These are phyloP conservation scores for Apis laboriosa DNA, from an alignment of 1,140 invertebrate species.

Conservation along the genomic window DNA sequence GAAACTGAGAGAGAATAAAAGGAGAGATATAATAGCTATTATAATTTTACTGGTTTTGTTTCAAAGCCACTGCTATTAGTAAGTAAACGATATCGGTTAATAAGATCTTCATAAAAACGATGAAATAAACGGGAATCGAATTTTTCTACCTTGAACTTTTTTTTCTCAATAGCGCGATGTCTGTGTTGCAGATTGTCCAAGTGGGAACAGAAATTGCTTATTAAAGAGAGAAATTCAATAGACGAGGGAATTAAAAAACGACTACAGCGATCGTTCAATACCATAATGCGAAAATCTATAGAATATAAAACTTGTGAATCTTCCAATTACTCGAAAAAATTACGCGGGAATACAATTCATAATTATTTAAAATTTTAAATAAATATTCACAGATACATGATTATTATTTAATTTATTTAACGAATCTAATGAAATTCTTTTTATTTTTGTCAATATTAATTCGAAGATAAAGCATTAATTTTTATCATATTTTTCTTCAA, in stretches of 20 bases:
- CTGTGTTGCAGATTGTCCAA: neutral
- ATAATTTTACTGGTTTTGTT: neutral
- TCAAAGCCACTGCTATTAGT: neutral
- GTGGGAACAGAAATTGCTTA: neutral
- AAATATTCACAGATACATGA: too few species aligned
- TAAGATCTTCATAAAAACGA: neutral
- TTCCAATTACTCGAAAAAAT: neutral
- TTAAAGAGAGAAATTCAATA: too few species aligned
- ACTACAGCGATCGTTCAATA: neutral
- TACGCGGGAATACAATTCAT: fast-evolving
- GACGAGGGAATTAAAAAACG: neutral
- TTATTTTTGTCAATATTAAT: too few species aligned
- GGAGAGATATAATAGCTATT: neutral
- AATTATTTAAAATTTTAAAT: neutral
- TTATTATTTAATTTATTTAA: too few species aligned
- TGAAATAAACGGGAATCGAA: neutral
- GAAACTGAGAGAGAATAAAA: neutral
- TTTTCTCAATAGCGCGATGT: neutral
- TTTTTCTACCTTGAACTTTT: neutral
- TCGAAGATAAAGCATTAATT: too few species aligned
- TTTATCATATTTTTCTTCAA: too few species aligned
- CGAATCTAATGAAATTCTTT: too few species aligned
- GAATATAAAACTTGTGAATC: neutral
- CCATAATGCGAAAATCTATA: neutral
- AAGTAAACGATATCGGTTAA: constrained; percentile 17